Percentiles rank a stretch among this genome's conserved stretches.
These are phyloP conservation scores for Pseudorhombus dupliciocellatus DNA, from an alignment of 2,113 vertebrate genomes.

Conservation along the genomic window DNA sequence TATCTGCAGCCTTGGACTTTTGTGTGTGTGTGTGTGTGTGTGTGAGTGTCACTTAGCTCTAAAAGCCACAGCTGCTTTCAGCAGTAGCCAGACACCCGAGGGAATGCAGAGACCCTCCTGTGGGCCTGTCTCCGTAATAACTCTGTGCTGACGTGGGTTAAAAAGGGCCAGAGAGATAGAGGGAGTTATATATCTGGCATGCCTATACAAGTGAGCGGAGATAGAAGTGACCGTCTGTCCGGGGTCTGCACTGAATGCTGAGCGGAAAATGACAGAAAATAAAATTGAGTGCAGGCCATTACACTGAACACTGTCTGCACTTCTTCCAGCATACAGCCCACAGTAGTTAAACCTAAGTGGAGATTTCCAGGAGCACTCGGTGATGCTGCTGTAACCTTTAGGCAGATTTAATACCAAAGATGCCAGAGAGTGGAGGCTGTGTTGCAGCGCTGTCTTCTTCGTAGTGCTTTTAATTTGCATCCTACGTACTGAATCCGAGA, in stretches of 20 bases:
- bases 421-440: slow-evolving; percentile 36
- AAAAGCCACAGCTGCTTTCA: slow-evolving; percentile 60
- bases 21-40: slow-evolving; percentile 30
- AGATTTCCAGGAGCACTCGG: slow-evolving; percentile 39
- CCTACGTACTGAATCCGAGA: slow-evolving; percentile 47
- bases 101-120: slow-evolving; percentile 51
- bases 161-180: slow-evolving; percentile 49
- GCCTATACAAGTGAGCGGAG: slow-evolving; percentile 30
- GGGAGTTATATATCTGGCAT: slow-evolving; percentile 40
- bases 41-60: slow-evolving; percentile 31
- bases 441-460: slow-evolving; percentile 28
- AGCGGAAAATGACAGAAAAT: slow-evolving; percentile 18
- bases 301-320: slow-evolving; percentile 18
- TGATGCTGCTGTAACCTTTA: slow-evolving; percentile 50
- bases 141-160: slow-evolving; percentile 49
- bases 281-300: slow-evolving; percentile 26
- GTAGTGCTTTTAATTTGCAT: slow-evolving; percentile 60
- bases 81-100: slow-evolving; percentile 48
- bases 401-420: slow-evolving; percentile 45
- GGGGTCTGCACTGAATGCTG: slow-evolving; percentile 25
- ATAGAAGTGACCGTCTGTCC: slow-evolving; percentile 22
- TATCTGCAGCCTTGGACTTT: slow-evolving; percentile 16
- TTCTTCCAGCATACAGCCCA: slow-evolving; percentile 24
- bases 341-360: slow-evolving; percentile 30
- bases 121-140: slow-evolving; percentile 51